Evolutionary conservation across 2,888 invertebrate species (phyloP), one percentile per base, ranked within the genome.

Genomic region (Ferdinandea cuprea): DNA sequence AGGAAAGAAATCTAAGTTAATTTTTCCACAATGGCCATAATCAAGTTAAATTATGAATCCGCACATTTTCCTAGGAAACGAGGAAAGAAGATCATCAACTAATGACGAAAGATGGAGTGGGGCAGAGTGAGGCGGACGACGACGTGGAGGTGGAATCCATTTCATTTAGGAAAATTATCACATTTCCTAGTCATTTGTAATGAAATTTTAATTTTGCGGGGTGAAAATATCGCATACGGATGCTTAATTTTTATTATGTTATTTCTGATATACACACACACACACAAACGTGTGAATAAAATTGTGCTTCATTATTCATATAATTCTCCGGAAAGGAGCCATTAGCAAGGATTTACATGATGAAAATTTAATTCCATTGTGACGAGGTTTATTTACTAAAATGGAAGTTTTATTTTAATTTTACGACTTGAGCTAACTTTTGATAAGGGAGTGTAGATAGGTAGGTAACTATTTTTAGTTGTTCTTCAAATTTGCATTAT

Each of bases 1-100:
- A 69, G 56, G 46, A 37, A 30, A 11, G 66, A 68, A 68, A 44
- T 68, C 25, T 46, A 17, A 68, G 56, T 35, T 68, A 44, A 46
- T 56, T 68, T 68, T 46, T 25, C 21, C 37, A 40, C 65, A 52
- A 52, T 54, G 6, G 56, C 32, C 56, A 37, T 68, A 68, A 68
- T 56, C 44, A 28, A 46, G 56, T 68, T 68, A 58, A 68, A 58
- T 68, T 46, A 19, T 37, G 68, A 56, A 68, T 68, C 68, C 37
- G 46, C 44, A 68, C 44, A 44, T 11, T 42, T 50, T 15, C 37
- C 17, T 42, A 19, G 11, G 42, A 40, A 52, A 40, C 25, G 19
- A 30, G 19, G 42, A 7, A 13, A 30, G 21, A 15, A 7, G 3
- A 1, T 4, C 7, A 4, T 4, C 15, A 32, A 21, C 25, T n/a